Conservation (phyloP, 2,888 invertebrate genomes). For the Stenoptilia bipunctidactyla region DNA sequence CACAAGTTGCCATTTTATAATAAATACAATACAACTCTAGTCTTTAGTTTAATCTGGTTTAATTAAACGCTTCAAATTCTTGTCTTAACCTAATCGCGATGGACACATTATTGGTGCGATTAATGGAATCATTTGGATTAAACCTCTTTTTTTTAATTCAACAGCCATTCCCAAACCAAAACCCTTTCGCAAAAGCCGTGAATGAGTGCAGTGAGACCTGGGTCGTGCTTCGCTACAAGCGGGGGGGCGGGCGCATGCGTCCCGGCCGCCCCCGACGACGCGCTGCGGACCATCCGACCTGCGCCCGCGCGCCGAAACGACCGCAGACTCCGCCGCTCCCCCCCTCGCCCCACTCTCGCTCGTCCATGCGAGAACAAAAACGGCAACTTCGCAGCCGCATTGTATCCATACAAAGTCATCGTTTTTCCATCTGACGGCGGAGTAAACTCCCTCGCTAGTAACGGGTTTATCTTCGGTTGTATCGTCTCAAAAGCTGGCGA, state of each 20-base stretch:
- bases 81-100: too few relatives aligned
- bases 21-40: too few relatives aligned
- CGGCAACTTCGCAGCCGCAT: slow-evolving; percentile 60
- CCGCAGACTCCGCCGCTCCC: slow-evolving; percentile 32
- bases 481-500: slow-evolving; percentile 41
- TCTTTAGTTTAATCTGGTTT: too few relatives aligned
- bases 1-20: too few relatives aligned
- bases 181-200: neutral
- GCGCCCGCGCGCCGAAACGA: slow-evolving; percentile 27
- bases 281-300: slow-evolving; percentile 69
- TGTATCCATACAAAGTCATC: slow-evolving; percentile 66
- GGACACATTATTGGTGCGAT: too few relatives aligned
- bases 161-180: too few relatives aligned
- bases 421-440: slow-evolving; percentile 50
- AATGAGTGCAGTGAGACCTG: slow-evolving; percentile 29
- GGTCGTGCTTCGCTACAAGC: slow-evolving; percentile 46
- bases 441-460: slow-evolving; percentile 44
- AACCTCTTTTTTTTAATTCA: too few relatives aligned
- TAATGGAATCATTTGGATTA: too few relatives aligned
- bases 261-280: slow-evolving; percentile 54
- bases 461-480: slow-evolving; percentile 60
- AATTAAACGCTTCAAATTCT: too few relatives aligned
- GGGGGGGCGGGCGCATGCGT: slow-evolving; percentile 47
- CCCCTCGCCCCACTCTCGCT: slow-evolving; percentile 15
- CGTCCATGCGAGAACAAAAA: slow-evolving; percentile 60